Base-by-base conservation (phyloP, 2,888 invertebrate species). In the Anaspis maculata region DNA sequence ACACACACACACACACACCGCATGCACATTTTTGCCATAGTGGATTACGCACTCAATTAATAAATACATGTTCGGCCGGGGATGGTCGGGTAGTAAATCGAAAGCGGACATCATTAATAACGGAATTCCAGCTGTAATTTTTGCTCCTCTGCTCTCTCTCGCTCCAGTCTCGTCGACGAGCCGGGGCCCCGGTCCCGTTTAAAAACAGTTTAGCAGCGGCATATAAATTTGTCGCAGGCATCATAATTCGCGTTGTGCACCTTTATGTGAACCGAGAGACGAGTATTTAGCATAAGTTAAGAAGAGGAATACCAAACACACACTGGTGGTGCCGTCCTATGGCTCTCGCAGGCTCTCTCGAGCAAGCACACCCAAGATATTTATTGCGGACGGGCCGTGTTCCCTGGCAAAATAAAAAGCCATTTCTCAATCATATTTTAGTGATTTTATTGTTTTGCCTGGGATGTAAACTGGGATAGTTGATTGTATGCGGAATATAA, bases 381-480 rank as follows among this genome's bases (percentile, higher is more conserved):
- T 63, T 63, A 63, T 62, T 56, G 49, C 49, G 51, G 48, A 51
- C 55, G 49, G 48, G 42, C 51, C 59, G 54, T 63, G 62, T 62
- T 59, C 52, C 52, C 49, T 46, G 55, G 41, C 49, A 50, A 57
- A 60, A 59, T 56, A 61, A 63, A 63, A 61, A 57, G 52, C 52
- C 57, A 61, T 62, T 63, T 62, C 61, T 62, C 62, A 64, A 64
- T 65, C 63, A 65, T 65, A 65, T 65, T 63, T 65, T 61, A 65
- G 62, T 59, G 59, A 65, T 64, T 65, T 65, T 65, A 65, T 65
- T 65, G 64, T 65, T 65, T 64, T 51, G 62, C 51, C 54, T 51
- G 61, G n/a, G 60, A 61, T 63, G 62, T 61, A 64, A 64, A 64
- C 59, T 63, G 59, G 61, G 59, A 62, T 61, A 63, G 60, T 61